Percentiles rank a stretch among this genome's conserved stretches.
Conservation (phyloP, 2,113 vertebrate genomes). For the Semnornis frantzii region DNA sequence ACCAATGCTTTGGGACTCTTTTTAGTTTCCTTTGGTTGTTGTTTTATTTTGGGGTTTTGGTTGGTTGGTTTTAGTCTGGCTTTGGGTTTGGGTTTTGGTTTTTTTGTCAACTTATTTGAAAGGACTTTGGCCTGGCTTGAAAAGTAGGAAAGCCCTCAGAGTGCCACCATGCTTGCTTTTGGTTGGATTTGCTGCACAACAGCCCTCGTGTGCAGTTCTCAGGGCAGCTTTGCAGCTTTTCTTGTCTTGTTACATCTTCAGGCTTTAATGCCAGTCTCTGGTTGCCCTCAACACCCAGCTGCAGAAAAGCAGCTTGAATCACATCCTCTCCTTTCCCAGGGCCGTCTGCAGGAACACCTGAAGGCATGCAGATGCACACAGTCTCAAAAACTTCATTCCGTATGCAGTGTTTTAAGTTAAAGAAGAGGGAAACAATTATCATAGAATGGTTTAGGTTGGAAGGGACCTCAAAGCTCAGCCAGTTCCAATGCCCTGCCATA, state of each 20-base stretch:
- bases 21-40: no score
- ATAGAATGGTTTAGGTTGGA: no score
- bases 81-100: background rate
- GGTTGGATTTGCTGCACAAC: background rate
- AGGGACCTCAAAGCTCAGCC: no score
- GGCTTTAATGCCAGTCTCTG: background rate
- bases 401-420: background rate
- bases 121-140: background rate
- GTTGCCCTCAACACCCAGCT: background rate
- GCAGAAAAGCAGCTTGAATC: background rate
- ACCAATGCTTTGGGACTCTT: accelerated
- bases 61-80: no score
- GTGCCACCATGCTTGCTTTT: background rate
- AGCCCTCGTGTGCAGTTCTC: background rate
- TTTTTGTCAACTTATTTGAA: background rate
- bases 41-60: no score
- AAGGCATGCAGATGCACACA: background rate
- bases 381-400: background rate
- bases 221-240: background rate
- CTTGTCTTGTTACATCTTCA: background rate
- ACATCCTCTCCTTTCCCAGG: background rate
- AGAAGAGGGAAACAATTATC: background rate
- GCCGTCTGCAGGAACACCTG: background rate
- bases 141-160: background rate
- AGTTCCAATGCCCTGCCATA: no score